These are phyloP conservation scores for Apis florea DNA, from an alignment of 1,140 invertebrate species.

Conservation along the genomic window DNA sequence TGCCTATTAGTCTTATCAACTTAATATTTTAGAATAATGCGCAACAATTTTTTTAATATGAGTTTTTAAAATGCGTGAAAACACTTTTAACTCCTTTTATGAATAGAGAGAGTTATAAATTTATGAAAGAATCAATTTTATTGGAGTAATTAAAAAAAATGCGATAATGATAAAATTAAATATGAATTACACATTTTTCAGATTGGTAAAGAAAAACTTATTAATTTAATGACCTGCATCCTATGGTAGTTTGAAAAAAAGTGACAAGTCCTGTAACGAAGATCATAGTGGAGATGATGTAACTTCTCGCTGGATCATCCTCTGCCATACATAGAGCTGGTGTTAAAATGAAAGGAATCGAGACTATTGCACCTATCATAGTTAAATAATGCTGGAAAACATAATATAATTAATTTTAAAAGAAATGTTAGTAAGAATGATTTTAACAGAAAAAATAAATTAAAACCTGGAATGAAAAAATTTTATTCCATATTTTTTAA, in stretches of 20 bases:
- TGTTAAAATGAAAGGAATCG: slow-evolving; percentile 91
- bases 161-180: background rate
- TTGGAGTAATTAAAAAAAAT: too few relatives aligned
- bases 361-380: slow-evolving; percentile 93
- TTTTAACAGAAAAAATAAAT: too few relatives aligned
- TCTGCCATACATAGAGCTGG: slow-evolving; percentile 91
- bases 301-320: slow-evolving; percentile 87
- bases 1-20: too few relatives aligned
- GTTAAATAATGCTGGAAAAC: slow-evolving; percentile 90
- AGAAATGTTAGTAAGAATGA: background rate
- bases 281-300: slow-evolving; percentile 93
- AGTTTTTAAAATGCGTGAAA: too few relatives aligned
- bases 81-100: too few relatives aligned
- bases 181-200: background rate
- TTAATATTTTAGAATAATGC: too few relatives aligned
- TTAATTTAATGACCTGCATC: slow-evolving; percentile 84
- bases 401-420: background rate
- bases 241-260: slow-evolving; percentile 89
- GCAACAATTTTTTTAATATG: too few relatives aligned
- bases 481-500: too few relatives aligned
- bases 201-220: background rate
- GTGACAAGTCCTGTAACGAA: slow-evolving; percentile 93
- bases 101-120: too few relatives aligned
- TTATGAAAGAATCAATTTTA: too few relatives aligned
- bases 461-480: too few relatives aligned